These are phyloP conservation scores for Styela clava DNA, from an alignment of 23 tunicate genomes.

Conservation along the genomic window DNA sequence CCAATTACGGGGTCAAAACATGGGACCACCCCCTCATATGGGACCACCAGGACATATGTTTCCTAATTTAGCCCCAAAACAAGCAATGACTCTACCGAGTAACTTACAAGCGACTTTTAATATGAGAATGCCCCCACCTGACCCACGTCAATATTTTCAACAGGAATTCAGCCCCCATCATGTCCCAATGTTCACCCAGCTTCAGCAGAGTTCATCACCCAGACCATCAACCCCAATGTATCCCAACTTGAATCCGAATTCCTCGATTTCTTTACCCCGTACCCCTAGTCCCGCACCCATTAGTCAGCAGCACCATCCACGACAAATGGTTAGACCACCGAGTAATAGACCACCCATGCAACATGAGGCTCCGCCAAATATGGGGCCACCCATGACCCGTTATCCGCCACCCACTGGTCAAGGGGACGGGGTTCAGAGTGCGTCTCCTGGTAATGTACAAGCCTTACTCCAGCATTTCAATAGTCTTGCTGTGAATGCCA, in stretches of 20 bases:
- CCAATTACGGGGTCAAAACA: neutral
- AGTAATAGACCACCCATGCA: neutral
- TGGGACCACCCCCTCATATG: neutral
- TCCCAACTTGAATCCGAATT: neutral
- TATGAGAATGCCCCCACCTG: neutral
- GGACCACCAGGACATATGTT: neutral
- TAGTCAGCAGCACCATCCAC: neutral
- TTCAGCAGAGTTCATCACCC: neutral
- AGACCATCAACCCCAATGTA: neutral
- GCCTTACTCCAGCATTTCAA: conserved; percentile 10
- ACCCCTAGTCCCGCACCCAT: neutral
- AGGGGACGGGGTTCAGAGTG: neutral
- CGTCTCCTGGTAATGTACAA: conserved; percentile 3
- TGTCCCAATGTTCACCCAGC: neutral
- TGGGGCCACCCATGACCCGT: neutral
- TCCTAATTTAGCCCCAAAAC: neutral
- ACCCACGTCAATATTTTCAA: neutral
- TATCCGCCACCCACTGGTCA: conserved; percentile 1
- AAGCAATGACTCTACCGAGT: neutral
- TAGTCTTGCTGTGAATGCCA: neutral
- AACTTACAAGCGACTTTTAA: neutral
- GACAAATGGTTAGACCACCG: neutral
- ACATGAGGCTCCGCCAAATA: neutral
- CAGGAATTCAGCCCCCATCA: neutral
- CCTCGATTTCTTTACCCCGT: neutral